Evolutionary conservation across 2,113 vertebrate species (phyloP).

Genomic region (Odocoileus virginianus): DNA sequence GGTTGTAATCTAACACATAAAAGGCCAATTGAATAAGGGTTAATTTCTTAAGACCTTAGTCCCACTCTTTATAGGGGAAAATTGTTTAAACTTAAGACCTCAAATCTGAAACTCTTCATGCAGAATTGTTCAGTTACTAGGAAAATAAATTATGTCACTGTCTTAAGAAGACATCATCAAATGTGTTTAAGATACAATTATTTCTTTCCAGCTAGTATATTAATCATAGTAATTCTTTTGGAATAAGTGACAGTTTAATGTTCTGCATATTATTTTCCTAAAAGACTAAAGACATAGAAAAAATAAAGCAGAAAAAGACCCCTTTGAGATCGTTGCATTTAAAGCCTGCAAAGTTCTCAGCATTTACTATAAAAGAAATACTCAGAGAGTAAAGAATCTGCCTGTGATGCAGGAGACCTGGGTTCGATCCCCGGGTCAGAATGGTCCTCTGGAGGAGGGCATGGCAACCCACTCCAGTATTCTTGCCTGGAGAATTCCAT

Average conservation of each 20-base stretch:
- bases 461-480: background rate
- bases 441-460: background rate
- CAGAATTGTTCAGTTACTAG: conserved; percentile 10
- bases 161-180: conserved; percentile 13
- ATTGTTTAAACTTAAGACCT: conserved; percentile 5
- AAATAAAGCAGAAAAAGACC: background rate
- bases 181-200: conserved; percentile 2
- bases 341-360: background rate
- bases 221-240: background rate
- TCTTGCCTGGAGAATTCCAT: background rate
- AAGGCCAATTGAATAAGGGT: background rate
- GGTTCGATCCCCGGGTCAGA: background rate
- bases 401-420: background rate
- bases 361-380: background rate
- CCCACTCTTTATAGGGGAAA: background rate
- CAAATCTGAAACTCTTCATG: background rate
- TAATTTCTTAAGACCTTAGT: conserved; percentile 28
- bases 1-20: background rate
- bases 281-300: background rate
- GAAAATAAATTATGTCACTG: conserved; percentile 27
- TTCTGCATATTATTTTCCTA: background rate
- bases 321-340: background rate
- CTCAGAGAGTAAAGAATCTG: background rate
- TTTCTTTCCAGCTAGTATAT: background rate
- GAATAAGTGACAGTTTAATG: conserved; percentile 8